phyloP scores from a whole-genome alignment of 2,797 vertebrate species.

The Zalophus californianus region DNA sequence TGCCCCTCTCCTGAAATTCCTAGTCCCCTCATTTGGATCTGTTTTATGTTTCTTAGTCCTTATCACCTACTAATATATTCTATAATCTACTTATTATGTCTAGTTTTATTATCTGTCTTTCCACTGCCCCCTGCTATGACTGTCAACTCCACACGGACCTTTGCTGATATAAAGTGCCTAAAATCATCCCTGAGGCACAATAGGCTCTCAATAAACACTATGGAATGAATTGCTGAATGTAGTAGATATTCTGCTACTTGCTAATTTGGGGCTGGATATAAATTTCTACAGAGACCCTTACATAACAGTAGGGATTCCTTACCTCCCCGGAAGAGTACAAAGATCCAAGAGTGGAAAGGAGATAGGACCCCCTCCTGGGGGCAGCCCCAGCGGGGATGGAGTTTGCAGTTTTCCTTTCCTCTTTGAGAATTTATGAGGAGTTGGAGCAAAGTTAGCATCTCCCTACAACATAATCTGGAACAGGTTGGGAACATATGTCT shows the following conservation, averaged over 20 bases:
- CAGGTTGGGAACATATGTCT: background rate
- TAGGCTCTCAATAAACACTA: background rate
- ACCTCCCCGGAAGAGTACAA: background rate
- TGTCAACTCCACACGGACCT: background rate
- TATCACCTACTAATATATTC: background rate
- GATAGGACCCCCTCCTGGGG: background rate
- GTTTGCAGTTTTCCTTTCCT: background rate
- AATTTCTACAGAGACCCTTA: background rate
- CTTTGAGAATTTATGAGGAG: background rate
- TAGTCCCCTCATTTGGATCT: background rate
- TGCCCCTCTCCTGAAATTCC: background rate
- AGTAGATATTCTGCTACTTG: background rate
- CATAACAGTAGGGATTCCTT: background rate
- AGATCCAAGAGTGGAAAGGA: background rate
- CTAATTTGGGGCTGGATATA: background rate
- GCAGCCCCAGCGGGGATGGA: background rate
- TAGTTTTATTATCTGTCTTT: conserved; percentile 3
- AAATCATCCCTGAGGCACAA: background rate
- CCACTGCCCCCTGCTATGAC: background rate
- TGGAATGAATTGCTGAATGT: background rate
- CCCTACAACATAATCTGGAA: background rate
- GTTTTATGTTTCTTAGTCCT: background rate
- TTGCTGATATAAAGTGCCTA: background rate
- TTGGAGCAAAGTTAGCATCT: background rate
- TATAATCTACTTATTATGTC: background rate